Evolutionary conservation across 2,888 invertebrate genomes (phyloP).

Genomic region (Litoditis marina): DNA sequence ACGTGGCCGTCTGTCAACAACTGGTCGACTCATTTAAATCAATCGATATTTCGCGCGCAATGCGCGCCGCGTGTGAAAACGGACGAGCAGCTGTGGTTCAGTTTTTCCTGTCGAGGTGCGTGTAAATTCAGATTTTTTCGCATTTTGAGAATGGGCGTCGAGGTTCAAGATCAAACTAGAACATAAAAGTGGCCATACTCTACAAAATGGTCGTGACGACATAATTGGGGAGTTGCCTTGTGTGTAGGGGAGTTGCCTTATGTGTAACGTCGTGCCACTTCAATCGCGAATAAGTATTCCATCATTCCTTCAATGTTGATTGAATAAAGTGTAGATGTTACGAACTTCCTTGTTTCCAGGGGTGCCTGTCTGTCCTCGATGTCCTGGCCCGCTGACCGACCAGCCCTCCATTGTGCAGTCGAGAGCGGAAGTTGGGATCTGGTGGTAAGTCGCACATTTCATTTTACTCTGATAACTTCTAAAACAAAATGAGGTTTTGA

Average conservation of each 20-base stretch:
- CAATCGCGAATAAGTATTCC: no score
- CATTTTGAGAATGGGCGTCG: no score
- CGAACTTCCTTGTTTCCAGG: background rate
- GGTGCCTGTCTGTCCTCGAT: slow-evolving; percentile 18
- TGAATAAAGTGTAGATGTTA: no score
- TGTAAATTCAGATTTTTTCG: background rate
- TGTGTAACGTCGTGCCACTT: no score
- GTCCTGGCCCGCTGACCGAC: slow-evolving; percentile 14
- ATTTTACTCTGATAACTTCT: no score
- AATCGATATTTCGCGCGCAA: slow-evolving; percentile 9
- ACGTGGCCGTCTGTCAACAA: slow-evolving; percentile 15
- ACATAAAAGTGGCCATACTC: no score
- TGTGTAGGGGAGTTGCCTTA: no score
- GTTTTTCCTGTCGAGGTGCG: slow-evolving; percentile 18
- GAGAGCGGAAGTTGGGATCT: slow-evolving; percentile 25
- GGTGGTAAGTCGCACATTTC: slow-evolving; percentile 4
- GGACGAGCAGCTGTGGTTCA: slow-evolving; percentile 18
- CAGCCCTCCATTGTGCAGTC: slow-evolving; percentile 19
- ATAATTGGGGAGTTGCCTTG: no score
- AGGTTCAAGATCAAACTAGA: no score
- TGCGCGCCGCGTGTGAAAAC: slow-evolving; percentile 19
- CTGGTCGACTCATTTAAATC: slow-evolving; percentile 8
- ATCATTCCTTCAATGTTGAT: no score
- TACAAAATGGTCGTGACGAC: no score
- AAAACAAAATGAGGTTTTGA: no score